phyloP scores from a whole-genome alignment of 2,113 vertebrate species.

The Noturus placidus region DNA sequence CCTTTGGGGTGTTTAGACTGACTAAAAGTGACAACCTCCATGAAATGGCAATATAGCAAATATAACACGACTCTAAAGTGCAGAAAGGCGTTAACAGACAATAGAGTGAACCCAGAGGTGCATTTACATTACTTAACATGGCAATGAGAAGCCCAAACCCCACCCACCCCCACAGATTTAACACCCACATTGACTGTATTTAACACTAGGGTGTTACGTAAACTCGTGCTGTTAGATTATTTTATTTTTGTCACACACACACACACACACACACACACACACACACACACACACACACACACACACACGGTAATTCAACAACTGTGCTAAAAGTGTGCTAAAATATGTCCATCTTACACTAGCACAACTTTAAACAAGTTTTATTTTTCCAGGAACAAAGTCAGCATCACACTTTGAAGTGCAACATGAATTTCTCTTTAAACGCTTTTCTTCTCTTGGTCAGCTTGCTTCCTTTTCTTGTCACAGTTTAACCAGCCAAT shows the following conservation, averaged over 20 bases:
- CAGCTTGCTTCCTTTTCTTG: slow-evolving; percentile 76
- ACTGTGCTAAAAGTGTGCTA: not conserved
- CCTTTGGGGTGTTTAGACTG: not conserved
- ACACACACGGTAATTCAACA: not conserved
- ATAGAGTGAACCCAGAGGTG: slow-evolving; percentile 1
- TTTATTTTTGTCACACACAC: not conserved
- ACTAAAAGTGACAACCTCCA: not conserved
- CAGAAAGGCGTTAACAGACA: not conserved
- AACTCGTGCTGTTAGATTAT: not conserved
- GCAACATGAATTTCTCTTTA: slow-evolving; percentile 75
- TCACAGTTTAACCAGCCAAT: slow-evolving; percentile 92
- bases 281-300: not conserved
- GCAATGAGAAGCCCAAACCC: not conserved
- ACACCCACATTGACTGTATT: not conserved
- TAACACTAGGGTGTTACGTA: not conserved
- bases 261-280: too few species aligned
- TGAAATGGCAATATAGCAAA: not conserved
- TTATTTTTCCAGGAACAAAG: not conserved
- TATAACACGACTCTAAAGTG: not conserved
- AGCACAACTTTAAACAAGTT: not conserved
- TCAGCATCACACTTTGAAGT: slow-evolving; percentile 49
- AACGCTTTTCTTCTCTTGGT: slow-evolving; percentile 61
- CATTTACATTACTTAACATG: slow-evolving; percentile 10
- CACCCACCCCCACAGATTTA: not conserved
- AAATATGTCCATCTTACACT: not conserved